These are phyloP conservation scores for Ornithoptera priamus DNA, from an alignment of 2,888 invertebrate genomes.

Conservation along the genomic window DNA sequence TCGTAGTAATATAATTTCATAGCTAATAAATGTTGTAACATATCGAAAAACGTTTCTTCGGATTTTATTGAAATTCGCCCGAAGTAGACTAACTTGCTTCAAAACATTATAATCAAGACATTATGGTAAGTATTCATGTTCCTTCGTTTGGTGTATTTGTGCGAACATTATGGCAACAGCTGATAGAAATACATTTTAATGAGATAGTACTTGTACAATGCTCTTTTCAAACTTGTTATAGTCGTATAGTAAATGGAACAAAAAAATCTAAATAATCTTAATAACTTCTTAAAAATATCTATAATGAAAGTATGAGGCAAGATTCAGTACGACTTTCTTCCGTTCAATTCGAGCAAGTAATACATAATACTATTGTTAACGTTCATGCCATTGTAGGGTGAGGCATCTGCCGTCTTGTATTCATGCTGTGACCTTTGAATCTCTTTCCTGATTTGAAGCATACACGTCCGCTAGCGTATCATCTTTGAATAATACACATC, in stretches of 20 bases:
- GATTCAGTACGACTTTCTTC: constrained; percentile 18
- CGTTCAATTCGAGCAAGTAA: constrained; percentile 34
- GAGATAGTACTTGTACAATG: neutral
- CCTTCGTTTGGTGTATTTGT: neutral
- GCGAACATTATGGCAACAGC: neutral
- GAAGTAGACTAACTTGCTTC: too few relatives aligned
- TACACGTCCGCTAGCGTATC: constrained; percentile 57
- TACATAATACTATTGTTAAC: constrained; percentile 45
- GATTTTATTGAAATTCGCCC: too few relatives aligned
- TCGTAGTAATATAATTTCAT: too few relatives aligned
- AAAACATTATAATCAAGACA: too few relatives aligned
- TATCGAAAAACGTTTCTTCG: too few relatives aligned
- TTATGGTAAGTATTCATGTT: too few relatives aligned
- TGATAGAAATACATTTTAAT: neutral
- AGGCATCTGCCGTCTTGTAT: constrained; percentile 67
- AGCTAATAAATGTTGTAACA: too few relatives aligned
- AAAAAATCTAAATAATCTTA: neutral
- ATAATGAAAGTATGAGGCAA: neutral
- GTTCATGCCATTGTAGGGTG: constrained; percentile 47
- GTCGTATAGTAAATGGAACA: neutral
- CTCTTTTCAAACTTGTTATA: neutral
- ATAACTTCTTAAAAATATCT: neutral
- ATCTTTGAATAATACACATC: constrained; percentile 43
- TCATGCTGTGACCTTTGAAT: constrained; percentile 65
- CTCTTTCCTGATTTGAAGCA: constrained; percentile 36